phyloP scores from a whole-genome alignment of 2,113 vertebrate species.

The Manacus vitellinus region DNA sequence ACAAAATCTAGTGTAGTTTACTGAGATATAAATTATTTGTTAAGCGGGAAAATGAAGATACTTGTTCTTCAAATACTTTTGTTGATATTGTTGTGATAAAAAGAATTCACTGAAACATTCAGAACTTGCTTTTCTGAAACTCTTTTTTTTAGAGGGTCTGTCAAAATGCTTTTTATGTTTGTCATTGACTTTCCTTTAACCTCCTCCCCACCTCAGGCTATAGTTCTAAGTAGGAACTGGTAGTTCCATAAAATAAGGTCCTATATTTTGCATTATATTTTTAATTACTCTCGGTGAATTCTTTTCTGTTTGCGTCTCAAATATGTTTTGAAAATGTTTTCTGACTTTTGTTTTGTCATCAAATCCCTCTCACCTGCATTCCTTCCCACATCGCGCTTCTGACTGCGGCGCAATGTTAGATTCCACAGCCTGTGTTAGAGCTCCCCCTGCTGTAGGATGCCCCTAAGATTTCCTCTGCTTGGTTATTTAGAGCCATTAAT shows the following conservation, averaged over 20 bases:
- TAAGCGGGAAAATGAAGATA: neutral
- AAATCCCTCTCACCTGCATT: neutral
- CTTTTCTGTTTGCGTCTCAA: neutral
- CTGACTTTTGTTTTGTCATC: neutral
- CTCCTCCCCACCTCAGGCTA: neutral
- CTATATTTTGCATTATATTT: neutral
- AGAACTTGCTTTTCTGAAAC: neutral
- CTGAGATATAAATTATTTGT: neutral
- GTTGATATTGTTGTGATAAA: neutral
- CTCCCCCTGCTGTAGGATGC: constrained; percentile 60
- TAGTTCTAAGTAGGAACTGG: neutral
- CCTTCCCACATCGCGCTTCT: neutral
- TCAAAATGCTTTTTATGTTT: neutral
- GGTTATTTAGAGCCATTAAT: fast-evolving
- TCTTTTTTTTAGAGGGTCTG: neutral
- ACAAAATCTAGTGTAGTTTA: neutral
- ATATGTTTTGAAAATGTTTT: neutral
- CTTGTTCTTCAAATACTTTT: neutral
- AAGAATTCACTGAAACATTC: neutral
- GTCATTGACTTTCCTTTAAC: neutral
- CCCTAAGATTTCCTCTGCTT: neutral
- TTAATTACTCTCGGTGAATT: neutral
- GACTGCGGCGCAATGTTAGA: fast-evolving
- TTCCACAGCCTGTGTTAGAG: constrained; percentile 17
- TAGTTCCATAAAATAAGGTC: neutral